Evolutionary conservation across 2,797 vertebrate species (phyloP).

Genomic region (Todus mexicanus): DNA sequence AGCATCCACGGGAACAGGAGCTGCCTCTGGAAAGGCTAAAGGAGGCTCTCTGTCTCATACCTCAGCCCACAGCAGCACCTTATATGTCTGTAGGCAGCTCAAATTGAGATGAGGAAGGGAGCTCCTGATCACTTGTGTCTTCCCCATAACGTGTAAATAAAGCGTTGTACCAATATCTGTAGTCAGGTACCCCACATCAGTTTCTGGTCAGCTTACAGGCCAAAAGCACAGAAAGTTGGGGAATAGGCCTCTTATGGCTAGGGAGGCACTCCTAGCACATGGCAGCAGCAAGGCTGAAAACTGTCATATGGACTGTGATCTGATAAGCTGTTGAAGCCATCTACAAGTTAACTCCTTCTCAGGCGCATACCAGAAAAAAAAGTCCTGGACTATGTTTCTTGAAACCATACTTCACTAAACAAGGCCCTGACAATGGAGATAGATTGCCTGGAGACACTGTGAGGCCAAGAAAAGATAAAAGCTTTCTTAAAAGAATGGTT

Average conservation of each 20-base stretch:
- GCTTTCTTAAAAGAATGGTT: conserved; percentile 42
- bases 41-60: background rate
- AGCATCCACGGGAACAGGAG: background rate
- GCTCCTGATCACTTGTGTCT: background rate
- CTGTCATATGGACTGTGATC: background rate
- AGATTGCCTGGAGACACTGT: conserved; percentile 7
- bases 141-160: background rate
- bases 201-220: background rate
- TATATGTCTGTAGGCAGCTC: background rate
- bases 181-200: background rate
- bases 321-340: background rate
- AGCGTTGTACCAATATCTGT: background rate
- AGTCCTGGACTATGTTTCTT: background rate
- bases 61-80: background rate
- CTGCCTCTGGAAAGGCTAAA: background rate
- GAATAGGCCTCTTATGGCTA: background rate
- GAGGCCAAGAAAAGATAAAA: conserved; percentile 58
- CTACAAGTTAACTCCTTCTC: conserved; percentile 25
- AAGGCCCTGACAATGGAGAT: conserved; percentile 40
- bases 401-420: conserved; percentile 34
- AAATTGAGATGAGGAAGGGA: background rate
- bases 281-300: background rate
- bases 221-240: background rate
- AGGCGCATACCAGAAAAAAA: background rate
- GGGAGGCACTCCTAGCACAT: background rate